Evolutionary conservation across 2,888 invertebrate genomes (phyloP).

Genomic region (Pharmacophagus antenor): DNA sequence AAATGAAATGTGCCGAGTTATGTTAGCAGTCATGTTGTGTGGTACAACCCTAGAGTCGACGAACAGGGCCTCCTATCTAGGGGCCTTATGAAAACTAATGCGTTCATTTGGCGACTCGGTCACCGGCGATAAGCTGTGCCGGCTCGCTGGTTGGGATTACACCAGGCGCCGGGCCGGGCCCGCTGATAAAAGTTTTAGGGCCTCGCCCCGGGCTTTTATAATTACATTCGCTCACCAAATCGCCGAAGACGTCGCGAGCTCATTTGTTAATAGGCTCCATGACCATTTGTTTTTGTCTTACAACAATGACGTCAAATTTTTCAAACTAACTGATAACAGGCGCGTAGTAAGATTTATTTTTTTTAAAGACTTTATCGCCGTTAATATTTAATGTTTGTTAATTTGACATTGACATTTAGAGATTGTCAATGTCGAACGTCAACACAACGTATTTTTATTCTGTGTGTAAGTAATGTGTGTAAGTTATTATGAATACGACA

Average conservation of each 20-base stretch:
- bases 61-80: constrained; percentile 54
- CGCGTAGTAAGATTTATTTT: too few species aligned
- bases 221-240: constrained; percentile 57
- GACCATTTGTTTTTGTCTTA: constrained; percentile 13
- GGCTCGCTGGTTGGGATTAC: constrained; percentile 74
- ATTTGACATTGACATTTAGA: too few species aligned
- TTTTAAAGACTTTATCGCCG: too few species aligned
- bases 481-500: too few species aligned
- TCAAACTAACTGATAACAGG: too few species aligned
- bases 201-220: constrained; percentile 54
- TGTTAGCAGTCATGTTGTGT: neutral
- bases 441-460: too few species aligned
- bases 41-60: constrained; percentile 23
- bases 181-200: constrained; percentile 65
- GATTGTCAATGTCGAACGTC: too few species aligned
- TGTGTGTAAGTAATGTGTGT: too few species aligned
- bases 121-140: constrained; percentile 74
- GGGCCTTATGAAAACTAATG: constrained; percentile 79
- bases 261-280: constrained; percentile 6
- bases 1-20: too few species aligned
- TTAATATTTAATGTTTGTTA: too few species aligned
- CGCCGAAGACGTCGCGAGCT: constrained; percentile 27
- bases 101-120: constrained; percentile 74
- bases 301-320: too few species aligned
- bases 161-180: constrained; percentile 55